phyloP scores from a whole-genome alignment of 2,888 invertebrate genomes.

The Drosophila subsilvestris region DNA sequence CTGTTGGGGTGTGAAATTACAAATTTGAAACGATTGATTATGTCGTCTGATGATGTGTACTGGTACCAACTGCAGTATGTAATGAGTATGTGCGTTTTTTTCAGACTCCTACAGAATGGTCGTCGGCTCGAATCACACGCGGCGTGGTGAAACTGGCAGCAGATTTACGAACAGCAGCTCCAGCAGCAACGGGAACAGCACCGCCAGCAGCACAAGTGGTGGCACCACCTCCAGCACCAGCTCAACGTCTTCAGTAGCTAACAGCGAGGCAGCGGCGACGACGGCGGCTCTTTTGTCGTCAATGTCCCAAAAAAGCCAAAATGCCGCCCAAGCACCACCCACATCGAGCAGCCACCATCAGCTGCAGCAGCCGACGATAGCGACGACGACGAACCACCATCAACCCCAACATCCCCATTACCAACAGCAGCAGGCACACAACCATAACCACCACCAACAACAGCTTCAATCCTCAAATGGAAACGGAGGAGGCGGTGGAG shows the following conservation, averaged over 20 bases:
- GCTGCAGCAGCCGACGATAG: slow-evolving; percentile 45
- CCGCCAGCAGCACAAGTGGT: slow-evolving; percentile 44
- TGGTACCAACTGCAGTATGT: neutral
- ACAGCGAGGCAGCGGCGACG: slow-evolving; percentile 47
- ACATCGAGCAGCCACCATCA: slow-evolving; percentile 37
- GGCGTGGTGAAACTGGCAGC: slow-evolving; percentile 83
- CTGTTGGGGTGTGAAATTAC: slow-evolving; percentile 5
- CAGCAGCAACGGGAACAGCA: slow-evolving; percentile 38
- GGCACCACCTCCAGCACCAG: slow-evolving; percentile 59
- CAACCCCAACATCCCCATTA: slow-evolving; percentile 28
- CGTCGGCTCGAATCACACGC: slow-evolving; percentile 84
- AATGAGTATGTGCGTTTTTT: neutral
- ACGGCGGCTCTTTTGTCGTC: slow-evolving; percentile 59
- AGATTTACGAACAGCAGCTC: slow-evolving; percentile 71
- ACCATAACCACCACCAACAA: slow-evolving; percentile 16
- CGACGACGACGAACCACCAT: slow-evolving; percentile 33
- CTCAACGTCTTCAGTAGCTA: slow-evolving; percentile 71
- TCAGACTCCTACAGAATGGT: slow-evolving; percentile 82
- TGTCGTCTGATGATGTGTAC: neutral
- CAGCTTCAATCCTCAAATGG: slow-evolving; percentile 42
- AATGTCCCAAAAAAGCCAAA: slow-evolving; percentile 67
- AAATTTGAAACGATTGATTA: slow-evolving; percentile 5
- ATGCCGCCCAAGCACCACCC: slow-evolving; percentile 36
- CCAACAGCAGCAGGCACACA: slow-evolving; percentile 24
- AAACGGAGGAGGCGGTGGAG: slow-evolving; percentile 33